phyloP scores from a whole-genome alignment of 2,888 invertebrate species.

The Pristionchus japonicus region DNA sequence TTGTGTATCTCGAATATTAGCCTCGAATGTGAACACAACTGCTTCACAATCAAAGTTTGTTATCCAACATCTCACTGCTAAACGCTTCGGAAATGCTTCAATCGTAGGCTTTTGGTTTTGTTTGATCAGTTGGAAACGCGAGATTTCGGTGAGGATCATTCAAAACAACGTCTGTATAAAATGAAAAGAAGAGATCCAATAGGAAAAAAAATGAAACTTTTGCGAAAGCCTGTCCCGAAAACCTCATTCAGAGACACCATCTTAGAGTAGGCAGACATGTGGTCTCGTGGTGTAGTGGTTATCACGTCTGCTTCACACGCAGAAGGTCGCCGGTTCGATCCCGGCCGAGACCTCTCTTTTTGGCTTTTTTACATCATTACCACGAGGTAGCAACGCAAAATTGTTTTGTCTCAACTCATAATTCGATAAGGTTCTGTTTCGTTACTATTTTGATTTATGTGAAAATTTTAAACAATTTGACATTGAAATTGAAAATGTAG shows the following conservation, averaged over 20 bases:
- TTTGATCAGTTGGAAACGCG: neutral
- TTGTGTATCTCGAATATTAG: no score
- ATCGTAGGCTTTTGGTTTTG: neutral
- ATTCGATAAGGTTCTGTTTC: no score
- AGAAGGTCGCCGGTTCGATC: slow-evolving; percentile 58
- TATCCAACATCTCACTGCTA: neutral
- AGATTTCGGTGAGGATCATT: neutral
- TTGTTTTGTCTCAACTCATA: no score
- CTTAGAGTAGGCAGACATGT: neutral
- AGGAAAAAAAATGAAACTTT: neutral
- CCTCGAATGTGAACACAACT: neutral
- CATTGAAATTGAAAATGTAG: neutral
- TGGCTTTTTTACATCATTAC: neutral
- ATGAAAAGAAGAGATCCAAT: neutral
- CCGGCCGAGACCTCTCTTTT: slow-evolving; percentile 48
- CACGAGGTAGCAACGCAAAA: no score
- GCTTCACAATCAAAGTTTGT: neutral
- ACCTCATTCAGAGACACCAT: neutral
- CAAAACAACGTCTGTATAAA: neutral
- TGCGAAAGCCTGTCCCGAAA: neutral
- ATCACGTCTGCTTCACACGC: slow-evolving; percentile 59
- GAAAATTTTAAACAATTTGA: neutral
- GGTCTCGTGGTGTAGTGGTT: slow-evolving; percentile 55
- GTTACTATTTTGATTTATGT: no score
- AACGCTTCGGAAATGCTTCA: neutral